phyloP scores from a whole-genome alignment of 2,113 vertebrate species.

The Antechinus stuartii region DNA sequence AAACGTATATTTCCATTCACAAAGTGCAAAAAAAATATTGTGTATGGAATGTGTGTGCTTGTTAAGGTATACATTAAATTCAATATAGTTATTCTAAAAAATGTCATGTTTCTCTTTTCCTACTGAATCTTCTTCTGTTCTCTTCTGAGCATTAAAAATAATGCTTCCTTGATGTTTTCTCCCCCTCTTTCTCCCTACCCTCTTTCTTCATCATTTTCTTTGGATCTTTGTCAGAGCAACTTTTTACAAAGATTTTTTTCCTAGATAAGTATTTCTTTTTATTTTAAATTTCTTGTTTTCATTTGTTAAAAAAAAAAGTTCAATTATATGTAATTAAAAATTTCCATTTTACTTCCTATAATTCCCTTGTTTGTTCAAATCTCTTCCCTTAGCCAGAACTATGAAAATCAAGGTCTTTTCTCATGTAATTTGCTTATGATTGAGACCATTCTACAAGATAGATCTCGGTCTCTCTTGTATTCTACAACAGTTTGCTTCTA shows the following conservation, averaged over 20 bases:
- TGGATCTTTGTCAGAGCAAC: background rate
- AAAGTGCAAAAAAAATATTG: background rate
- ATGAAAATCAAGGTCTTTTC: background rate
- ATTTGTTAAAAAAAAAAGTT: background rate
- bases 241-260: background rate
- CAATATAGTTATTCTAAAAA: background rate
- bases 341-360: background rate
- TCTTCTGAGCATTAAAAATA: background rate
- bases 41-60: background rate
- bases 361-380: background rate
- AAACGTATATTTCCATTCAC: background rate
- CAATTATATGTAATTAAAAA: background rate
- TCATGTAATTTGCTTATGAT: background rate
- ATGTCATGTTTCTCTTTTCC: background rate
- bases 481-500: background rate
- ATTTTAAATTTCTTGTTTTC: background rate
- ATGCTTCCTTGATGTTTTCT: background rate
- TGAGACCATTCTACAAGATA: background rate
- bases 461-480: background rate
- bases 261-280: background rate
- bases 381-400: background rate
- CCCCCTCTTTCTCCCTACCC: background rate
- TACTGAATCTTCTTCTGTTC: background rate
- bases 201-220: background rate
- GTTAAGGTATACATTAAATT: background rate